These are phyloP conservation scores for Clivina fossor DNA, from an alignment of 2,888 invertebrate species.

Conservation along the genomic window DNA sequence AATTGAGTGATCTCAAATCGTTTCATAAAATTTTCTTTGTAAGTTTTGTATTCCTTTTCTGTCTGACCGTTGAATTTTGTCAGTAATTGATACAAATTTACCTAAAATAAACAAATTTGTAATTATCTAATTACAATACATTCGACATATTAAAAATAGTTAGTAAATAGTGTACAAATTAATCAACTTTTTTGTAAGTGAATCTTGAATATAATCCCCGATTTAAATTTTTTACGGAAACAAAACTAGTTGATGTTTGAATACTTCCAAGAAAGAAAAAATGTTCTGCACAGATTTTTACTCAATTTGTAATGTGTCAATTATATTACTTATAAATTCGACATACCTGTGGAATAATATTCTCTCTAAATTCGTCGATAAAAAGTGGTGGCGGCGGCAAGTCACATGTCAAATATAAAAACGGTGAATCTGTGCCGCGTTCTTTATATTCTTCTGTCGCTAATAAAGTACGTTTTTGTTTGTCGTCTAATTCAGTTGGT, in stretches of 20 bases:
- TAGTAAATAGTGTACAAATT: too few species aligned
- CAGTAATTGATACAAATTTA: constrained; percentile 89
- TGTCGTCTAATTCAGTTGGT: constrained; percentile 88
- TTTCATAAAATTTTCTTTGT: constrained; percentile 97
- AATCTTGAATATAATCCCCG: neutral
- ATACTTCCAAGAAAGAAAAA: too few species aligned
- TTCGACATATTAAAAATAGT: too few species aligned
- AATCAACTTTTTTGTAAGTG: too few species aligned
- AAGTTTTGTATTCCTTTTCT: constrained; percentile 98
- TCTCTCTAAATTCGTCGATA: constrained; percentile 96
- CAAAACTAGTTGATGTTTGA: too few species aligned
- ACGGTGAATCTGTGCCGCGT: constrained; percentile 86
- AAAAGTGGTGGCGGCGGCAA: constrained; percentile 96
- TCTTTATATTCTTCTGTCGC: constrained; percentile 86
- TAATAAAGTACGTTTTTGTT: constrained; percentile 76
- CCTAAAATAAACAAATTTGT: constrained; percentile 57
- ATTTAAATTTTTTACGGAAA: neutral
- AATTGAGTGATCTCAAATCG: constrained; percentile 92
- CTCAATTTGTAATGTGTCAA: too few species aligned
- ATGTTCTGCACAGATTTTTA: too few species aligned
- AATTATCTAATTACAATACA: too few species aligned
- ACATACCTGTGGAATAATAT: constrained; percentile 97
- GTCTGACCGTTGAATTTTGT: constrained; percentile 94
- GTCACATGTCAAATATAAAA: constrained; percentile 96
- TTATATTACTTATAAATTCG: too few species aligned